phyloP scores from a whole-genome alignment of 2,888 invertebrate genomes.

The Ornithoptera priamus region DNA sequence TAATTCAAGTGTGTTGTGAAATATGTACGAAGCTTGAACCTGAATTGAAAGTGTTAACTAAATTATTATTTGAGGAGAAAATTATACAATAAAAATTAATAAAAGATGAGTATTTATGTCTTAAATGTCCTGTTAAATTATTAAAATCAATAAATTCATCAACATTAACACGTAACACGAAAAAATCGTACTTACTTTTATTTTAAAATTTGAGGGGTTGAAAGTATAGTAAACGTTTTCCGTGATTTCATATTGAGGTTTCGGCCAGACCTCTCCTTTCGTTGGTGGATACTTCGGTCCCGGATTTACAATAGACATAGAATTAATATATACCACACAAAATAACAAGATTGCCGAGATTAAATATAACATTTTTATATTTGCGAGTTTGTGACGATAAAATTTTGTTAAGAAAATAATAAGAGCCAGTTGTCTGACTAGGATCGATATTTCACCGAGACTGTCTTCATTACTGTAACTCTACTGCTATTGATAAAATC shows the following conservation, averaged over 20 bases:
- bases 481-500: conserved; percentile 1
- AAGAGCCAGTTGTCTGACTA: conserved; percentile 4
- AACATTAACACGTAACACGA: conserved; percentile 1
- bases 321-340: conserved; percentile 34
- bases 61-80: too few relatives aligned
- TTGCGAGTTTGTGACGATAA: background rate
- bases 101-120: too few relatives aligned
- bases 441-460: conserved; percentile 21
- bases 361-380: conserved; percentile 26
- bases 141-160: conserved; percentile 30
- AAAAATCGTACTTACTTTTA: conserved; percentile 60
- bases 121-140: too few relatives aligned
- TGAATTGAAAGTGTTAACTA: too few relatives aligned
- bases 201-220: conserved; percentile 67
- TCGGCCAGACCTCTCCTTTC: conserved; percentile 85
- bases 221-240: conserved; percentile 62
- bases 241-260: conserved; percentile 77
- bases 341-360: conserved; percentile 37
- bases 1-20: too few relatives aligned
- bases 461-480: conserved; percentile 4
- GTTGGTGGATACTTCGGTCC: conserved; percentile 79
- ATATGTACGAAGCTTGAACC: too few relatives aligned
- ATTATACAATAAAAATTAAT: too few relatives aligned
- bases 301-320: conserved; percentile 47
- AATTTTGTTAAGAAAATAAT: background rate